Percentiles rank a stretch among this genome's conserved stretches.
These are phyloP conservation scores for Syngnathus rostellatus DNA, from an alignment of 2,797 vertebrate genomes.

Conservation along the genomic window DNA sequence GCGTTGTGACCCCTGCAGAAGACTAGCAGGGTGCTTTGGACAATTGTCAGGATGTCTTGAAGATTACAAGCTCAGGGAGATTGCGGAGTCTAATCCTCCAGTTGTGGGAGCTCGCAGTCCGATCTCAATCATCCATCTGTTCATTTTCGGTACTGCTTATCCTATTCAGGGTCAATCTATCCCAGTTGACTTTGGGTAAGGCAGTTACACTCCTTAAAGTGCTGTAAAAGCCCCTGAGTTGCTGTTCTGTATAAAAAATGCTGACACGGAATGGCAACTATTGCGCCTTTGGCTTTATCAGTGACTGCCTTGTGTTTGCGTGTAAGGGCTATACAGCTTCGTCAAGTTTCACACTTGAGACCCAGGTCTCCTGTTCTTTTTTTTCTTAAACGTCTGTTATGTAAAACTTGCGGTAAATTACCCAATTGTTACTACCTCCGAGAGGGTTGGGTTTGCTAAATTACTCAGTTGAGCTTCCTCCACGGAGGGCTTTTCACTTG, in stretches of 20 bases:
- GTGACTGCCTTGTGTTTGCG: neutral
- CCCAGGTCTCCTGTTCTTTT: neutral
- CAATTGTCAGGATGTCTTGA: neutral
- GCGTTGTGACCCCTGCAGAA: neutral
- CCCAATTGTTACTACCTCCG: no score
- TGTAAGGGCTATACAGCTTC: neutral
- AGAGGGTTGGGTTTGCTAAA: neutral
- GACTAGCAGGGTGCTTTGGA: neutral
- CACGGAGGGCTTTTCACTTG: neutral
- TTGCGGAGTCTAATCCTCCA: neutral
- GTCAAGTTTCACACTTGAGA: neutral
- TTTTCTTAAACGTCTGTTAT: neutral
- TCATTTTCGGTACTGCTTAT: neutral
- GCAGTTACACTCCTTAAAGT: neutral
- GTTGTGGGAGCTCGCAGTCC: neutral
- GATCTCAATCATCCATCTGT: neutral
- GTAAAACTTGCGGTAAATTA: no score
- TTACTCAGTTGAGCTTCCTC: neutral
- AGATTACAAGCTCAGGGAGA: conserved; percentile 4
- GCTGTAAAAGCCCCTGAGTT: neutral
- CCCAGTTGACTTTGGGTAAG: neutral
- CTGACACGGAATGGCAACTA: neutral
- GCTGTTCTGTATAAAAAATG: neutral
- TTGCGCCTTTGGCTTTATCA: neutral
- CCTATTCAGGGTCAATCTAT: conserved; percentile 1